Evolutionary conservation across 2,797 vertebrate genomes (phyloP), one percentile per base, ranked within the genome.

Genomic region (Tachyglossus aculeatus): DNA sequence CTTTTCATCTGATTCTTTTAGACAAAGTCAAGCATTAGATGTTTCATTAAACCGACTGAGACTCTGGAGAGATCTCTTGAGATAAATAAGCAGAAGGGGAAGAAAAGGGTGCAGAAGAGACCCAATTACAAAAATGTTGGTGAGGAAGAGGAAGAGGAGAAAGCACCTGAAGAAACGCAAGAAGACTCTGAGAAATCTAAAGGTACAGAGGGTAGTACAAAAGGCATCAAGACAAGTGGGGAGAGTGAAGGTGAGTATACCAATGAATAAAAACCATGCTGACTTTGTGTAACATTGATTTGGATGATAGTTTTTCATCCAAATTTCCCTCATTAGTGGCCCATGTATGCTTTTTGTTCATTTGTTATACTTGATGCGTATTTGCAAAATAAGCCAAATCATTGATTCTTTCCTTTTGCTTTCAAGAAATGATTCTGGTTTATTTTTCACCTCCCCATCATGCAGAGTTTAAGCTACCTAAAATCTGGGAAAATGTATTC

Each of bases 91-190:
- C 96, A 98, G 43, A 95, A 95, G 11, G 96, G 97, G 50, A 96
- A 93, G 84, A 96, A 96, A 86, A 95, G 90, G 65, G 82, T 94
- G 8, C 97, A 97, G 77, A 99, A 98, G 82, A 95, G 98, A 67
- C 98, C 98, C 40, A 99, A 99, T 88, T 99, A 99, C 86, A 99
- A 99, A 91, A 99, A 99, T 25, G 91, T 99, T 63, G 98, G 97
- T 21, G 85, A 87, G 36, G 98, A 99, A 72, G 97, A 99, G 2
- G 98, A 98, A 3, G 98, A 99, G 44, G 97, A 99, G 27, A 93
- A 93, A 78, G 87, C 83, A 10, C 66, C 91, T 0, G 93, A 96
- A 37, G 93, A 94, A 60, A 91, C 88, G 27, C 91, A 86, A 18
- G 96, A 96, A 66, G 92, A 93, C 18, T 9, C 86, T 51, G 97